Evolutionary conservation across 2,113 vertebrate genomes (phyloP).

Genomic region (Carassius auratus): DNA sequence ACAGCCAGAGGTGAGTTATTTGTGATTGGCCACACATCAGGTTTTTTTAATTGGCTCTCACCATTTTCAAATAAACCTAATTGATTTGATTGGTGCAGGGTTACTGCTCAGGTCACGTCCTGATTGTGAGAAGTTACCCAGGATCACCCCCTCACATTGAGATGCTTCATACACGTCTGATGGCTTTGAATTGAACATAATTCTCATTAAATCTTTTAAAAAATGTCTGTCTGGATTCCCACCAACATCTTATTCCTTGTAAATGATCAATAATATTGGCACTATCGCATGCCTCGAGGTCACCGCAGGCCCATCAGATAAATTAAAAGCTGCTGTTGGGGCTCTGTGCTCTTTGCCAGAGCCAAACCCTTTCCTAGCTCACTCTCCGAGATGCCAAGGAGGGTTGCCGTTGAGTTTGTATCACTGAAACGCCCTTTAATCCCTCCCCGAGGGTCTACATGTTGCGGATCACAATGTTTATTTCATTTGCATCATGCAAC

Average conservation of each 20-base stretch:
- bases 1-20: conserved; percentile 84
- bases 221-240: conserved; percentile 61
- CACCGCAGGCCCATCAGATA: conserved; percentile 63
- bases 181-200: conserved; percentile 3
- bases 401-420: too few species aligned
- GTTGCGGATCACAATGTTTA: not conserved
- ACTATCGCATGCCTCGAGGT: conserved; percentile 59
- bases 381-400: not conserved
- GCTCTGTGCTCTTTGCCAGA: conserved; percentile 55
- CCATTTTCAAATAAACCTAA: not conserved
- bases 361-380: conserved; percentile 31
- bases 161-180: not conserved
- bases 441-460: conserved; percentile 5
- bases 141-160: not conserved
- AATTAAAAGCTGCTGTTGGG: conserved; percentile 66
- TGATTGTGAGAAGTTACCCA: not conserved
- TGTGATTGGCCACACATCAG: not conserved
- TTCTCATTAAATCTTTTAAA: conserved; percentile 32
- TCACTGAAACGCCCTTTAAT: not conserved
- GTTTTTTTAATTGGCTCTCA: not conserved
- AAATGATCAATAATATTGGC: conserved; percentile 77
- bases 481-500: not conserved
- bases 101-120: not conserved
- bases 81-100: not conserved
- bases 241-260: conserved; percentile 70